Evolutionary conservation across 2,797 vertebrate genomes (phyloP).

Genomic region (Malacoraja senta): DNA sequence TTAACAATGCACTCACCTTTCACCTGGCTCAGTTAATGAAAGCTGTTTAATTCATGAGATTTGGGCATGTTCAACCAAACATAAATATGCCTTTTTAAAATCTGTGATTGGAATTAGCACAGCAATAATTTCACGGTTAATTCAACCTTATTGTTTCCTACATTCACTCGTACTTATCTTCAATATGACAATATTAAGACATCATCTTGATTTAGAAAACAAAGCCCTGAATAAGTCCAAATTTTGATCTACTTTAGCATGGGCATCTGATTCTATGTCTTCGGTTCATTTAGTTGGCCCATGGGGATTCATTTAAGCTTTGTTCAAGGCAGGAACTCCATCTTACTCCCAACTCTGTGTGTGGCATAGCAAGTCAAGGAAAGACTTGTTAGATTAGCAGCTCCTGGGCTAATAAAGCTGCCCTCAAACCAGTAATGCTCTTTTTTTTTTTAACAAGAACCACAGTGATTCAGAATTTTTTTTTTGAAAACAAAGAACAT

Average conservation of each 20-base stretch:
- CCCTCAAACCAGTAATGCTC: neutral
- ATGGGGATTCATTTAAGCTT: neutral
- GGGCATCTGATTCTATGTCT: neutral
- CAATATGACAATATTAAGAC: neutral
- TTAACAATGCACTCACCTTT: neutral
- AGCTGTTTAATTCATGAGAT: neutral
- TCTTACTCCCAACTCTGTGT: neutral
- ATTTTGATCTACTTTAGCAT: neutral
- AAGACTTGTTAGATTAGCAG: neutral
- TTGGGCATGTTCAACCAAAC: neutral
- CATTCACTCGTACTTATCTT: neutral
- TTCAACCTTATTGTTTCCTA: neutral
- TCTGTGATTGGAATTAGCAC: too few species aligned
- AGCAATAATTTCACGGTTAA: neutral
- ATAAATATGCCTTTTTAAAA: neutral
- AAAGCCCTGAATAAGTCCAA: neutral
- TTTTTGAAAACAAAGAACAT: neutral
- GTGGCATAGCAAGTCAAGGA: neutral
- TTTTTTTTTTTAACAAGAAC: too few species aligned
- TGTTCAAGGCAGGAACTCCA: neutral
- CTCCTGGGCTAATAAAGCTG: neutral
- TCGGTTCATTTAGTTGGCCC: neutral
- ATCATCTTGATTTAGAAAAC: too few species aligned
- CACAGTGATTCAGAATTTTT: neutral
- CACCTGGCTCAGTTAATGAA: slow-evolving; percentile 6